Conservation (phyloP, 2,888 invertebrate genomes). For the Auanema freiburgensis region DNA sequence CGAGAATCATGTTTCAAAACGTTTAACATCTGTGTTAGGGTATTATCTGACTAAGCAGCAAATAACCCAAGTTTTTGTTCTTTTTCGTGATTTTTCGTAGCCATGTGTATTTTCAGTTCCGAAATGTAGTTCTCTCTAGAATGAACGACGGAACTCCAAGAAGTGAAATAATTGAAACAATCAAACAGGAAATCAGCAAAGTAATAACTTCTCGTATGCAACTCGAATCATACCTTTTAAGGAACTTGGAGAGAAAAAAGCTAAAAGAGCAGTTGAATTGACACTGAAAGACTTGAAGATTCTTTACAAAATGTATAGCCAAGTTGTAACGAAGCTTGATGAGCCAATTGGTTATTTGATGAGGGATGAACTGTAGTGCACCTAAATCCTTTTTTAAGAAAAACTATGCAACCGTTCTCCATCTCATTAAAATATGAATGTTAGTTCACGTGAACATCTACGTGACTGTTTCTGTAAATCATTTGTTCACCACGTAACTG, state of each 20-base stretch:
- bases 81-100: too few relatives aligned
- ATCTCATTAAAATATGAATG: too few relatives aligned
- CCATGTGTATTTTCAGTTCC: conserved; percentile 11
- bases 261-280: conserved; percentile 14
- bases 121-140: conserved; percentile 4
- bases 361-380: conserved; percentile 16
- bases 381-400: neutral
- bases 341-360: conserved; percentile 12
- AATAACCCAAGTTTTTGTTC: conserved; percentile 4
- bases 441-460: too few relatives aligned
- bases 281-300: conserved; percentile 18
- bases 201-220: neutral
- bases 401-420: too few relatives aligned
- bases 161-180: conserved; percentile 5
- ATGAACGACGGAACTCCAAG: conserved; percentile 3
- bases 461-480: too few relatives aligned
- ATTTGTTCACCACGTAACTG: too few relatives aligned
- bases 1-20: neutral
- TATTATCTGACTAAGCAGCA: conserved; percentile 16
- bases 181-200: conserved; percentile 13
- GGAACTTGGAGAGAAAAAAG: conserved; percentile 15
- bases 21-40: conserved; percentile 9
- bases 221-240: conserved; percentile 4
- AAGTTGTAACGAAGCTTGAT: conserved; percentile 8
- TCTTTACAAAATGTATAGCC: conserved; percentile 19